These are phyloP conservation scores for human DNA, from an alignment of 2,113 vertebrate genomes.

Conservation along the genomic window DNA sequence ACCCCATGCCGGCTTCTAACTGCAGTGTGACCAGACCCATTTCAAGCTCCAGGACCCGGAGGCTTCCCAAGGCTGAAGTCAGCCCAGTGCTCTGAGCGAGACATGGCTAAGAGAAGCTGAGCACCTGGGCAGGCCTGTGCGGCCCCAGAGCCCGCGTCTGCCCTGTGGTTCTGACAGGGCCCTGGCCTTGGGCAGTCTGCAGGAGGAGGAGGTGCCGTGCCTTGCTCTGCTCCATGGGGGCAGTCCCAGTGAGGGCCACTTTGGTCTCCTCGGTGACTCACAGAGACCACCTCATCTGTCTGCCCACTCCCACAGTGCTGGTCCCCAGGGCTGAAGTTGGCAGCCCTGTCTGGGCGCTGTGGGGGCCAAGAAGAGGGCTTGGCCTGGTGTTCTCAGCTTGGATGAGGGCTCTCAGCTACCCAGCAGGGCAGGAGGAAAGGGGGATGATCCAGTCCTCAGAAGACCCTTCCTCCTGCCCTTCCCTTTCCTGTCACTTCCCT, in stretches of 20 bases:
- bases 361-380: neutral
- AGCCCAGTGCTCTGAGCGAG: neutral
- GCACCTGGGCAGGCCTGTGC: neutral
- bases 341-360: neutral
- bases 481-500: accelerated
- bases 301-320: accelerated
- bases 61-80: neutral
- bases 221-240: accelerated
- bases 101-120: too few species aligned
- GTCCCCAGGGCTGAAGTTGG: neutral
- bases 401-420: neutral
- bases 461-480: accelerated
- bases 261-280: neutral
- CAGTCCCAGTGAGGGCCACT: accelerated
- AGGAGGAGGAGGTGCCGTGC: neutral
- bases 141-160: accelerated
- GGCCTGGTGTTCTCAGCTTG: neutral
- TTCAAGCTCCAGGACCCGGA: accelerated
- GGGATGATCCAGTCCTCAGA: neutral
- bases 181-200: accelerated
- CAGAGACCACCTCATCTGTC: neutral
- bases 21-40: neutral
- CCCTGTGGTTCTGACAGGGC: accelerated
- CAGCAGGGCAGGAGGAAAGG: accelerated
- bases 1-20: accelerated